A percentile compares a stretch with the other conserved stretches of the same genome.
phyloP scores from a whole-genome alignment of 2,113 vertebrate species.

The Ciconia maguari region DNA sequence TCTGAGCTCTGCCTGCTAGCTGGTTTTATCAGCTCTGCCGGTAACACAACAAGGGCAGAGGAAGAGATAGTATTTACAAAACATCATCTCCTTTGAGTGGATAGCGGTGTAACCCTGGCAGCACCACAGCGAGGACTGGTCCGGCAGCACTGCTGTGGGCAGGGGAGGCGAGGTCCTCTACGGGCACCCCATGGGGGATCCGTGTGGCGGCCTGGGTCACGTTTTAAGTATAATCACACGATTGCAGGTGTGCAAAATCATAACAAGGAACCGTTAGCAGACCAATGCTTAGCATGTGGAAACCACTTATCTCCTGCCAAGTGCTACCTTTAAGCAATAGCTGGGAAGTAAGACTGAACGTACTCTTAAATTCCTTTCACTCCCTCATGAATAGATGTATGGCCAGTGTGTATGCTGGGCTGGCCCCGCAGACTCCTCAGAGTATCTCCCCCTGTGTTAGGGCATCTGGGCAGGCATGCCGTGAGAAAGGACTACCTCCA shows the following conservation, averaged over 20 bases:
- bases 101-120: neutral
- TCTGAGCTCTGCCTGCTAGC: neutral
- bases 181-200: neutral
- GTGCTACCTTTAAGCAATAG: neutral
- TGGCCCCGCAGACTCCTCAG: neutral
- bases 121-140: neutral
- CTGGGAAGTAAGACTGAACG: neutral
- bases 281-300: neutral
- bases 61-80: neutral
- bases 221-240: neutral
- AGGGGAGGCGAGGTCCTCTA: neutral
- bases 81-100: neutral
- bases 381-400: neutral
- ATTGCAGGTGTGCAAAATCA: neutral
- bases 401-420: neutral
- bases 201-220: neutral
- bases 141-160: neutral
- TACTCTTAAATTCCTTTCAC: neutral
- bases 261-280: constrained; percentile 1
- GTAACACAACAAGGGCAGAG: neutral
- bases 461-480: neutral
- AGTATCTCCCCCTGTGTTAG: neutral
- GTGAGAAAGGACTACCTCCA: neutral
- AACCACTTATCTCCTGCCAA: neutral
- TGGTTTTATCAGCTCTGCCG: neutral